Evolutionary conservation across 2,113 vertebrate species (phyloP), one percentile per base, ranked within the genome.

Genomic region (Romanogobio albipinnatus): DNA sequence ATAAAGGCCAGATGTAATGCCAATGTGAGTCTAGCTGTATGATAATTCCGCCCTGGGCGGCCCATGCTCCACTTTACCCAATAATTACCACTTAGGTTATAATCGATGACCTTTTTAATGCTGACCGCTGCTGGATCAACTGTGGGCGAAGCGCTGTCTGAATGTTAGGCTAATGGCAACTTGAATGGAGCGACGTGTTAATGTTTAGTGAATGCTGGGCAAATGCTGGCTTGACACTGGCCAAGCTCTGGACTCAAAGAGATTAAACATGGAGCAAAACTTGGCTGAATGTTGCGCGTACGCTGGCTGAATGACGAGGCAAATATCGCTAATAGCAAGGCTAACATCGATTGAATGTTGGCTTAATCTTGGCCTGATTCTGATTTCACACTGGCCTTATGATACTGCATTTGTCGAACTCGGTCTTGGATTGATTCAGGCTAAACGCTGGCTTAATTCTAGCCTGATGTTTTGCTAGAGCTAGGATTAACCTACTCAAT

Each of bases 41-140:
- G 53, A 73, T 85, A 61, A 47, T 62, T 51, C 29, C 2, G 43
- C 77, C 77, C 26, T 17, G 68, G 36, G 58, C 76, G 24, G 26
- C 49, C 43, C 82, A 49, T 75, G 74, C 49, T 83, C 68, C 73
- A 84, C 73, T 80, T 81, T 80, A 84, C 49, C 22, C 39, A 80
- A 70, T 70, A 61, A 79, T 61, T 61, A 75, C 83, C 61, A 80
- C 83, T 84, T 78, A 80, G 56, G 15, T 43, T 84, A 61, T 71
- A 80, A 84, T 84, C 75, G 47, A 86, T 84, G 78, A 64, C 66
- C 81, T 74, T 79, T 79, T 53, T 83, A 59, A 71, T 78, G 76
- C 76, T 74, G 58, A 39, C 56, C 68, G 14, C 61, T 33, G 61
- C 78, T 36, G 45, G 62, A 81, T 78, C 47, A 73, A 79, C 13